These are phyloP conservation scores for Lottia gigantea DNA, from an alignment of 2,888 invertebrate species.

Conservation along the genomic window DNA sequence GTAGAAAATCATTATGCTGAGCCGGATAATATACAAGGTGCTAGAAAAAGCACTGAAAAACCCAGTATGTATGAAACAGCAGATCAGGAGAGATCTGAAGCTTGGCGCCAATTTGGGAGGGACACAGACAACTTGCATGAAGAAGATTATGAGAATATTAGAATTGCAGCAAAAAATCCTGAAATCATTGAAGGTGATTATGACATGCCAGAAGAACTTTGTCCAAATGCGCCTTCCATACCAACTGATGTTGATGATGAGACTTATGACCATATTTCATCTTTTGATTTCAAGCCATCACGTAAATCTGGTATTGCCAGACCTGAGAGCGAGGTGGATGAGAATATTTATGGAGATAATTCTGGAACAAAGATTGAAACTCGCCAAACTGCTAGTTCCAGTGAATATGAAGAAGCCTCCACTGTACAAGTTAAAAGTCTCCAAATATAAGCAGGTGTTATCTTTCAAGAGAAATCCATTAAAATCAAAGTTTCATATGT, in stretches of 20 bases:
- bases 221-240: background rate
- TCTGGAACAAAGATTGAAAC: slow-evolving; percentile 4
- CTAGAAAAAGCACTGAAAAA: background rate
- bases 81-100: slow-evolving; percentile 28
- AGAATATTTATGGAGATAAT: slow-evolving; percentile 26
- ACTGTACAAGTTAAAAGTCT: too few species aligned
- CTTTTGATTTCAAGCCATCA: background rate
- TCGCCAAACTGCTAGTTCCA: too few species aligned
- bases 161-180: slow-evolving; percentile 3
- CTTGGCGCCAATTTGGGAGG: slow-evolving; percentile 37
- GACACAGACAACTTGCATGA: slow-evolving; percentile 29
- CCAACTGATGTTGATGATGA: slow-evolving; percentile 11
- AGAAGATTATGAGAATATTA: slow-evolving; percentile 34
- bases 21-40: slow-evolving; percentile 11
- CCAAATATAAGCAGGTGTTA: too few species aligned
- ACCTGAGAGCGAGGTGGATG: background rate
- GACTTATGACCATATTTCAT: slow-evolving; percentile 20
- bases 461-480: too few species aligned
- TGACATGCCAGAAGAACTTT: background rate
- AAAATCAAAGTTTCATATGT: too few species aligned
- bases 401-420: too few species aligned
- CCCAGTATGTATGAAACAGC: slow-evolving; percentile 30
- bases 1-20: background rate
- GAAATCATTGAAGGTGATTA: background rate
- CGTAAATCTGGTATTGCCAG: background rate